phyloP scores from a whole-genome alignment of 1,140 invertebrate genomes.

The Magallana gigas region DNA sequence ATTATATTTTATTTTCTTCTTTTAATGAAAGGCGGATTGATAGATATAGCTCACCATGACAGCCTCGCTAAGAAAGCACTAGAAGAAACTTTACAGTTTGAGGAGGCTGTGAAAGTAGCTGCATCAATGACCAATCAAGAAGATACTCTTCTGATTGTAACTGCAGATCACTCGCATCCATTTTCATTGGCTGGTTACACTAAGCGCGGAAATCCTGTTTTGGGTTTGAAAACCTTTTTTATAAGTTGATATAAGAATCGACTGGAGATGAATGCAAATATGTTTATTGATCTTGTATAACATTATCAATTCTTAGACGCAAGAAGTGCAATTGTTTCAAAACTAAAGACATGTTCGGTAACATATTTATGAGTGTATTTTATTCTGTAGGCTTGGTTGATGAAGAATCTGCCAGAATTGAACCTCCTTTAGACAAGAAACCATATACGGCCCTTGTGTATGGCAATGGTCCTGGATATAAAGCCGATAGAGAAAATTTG shows the following conservation, averaged over 20 bases:
- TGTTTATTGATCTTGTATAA: too few species aligned
- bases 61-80: slow-evolving; percentile 88
- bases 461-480: slow-evolving; percentile 4
- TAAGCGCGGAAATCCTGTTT: slow-evolving; percentile 69
- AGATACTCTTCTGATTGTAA: slow-evolving; percentile 92
- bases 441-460: slow-evolving; percentile 18
- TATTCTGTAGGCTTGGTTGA: neutral
- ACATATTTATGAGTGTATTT: neutral
- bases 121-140: slow-evolving; percentile 81
- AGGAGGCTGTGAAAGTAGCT: slow-evolving; percentile 85
- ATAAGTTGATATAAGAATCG: neutral
- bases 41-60: slow-evolving; percentile 93
- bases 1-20: too few species aligned
- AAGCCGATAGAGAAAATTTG: neutral
- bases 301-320: too few species aligned
- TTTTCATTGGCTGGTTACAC: slow-evolving; percentile 71
- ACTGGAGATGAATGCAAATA: too few species aligned
- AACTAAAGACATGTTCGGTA: too few species aligned
- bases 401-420: neutral
- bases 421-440: neutral
- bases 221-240: slow-evolving; percentile 67
- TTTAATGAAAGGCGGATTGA: slow-evolving; percentile 79
- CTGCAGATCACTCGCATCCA: slow-evolving; percentile 88
- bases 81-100: slow-evolving; percentile 88
- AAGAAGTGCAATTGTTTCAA: too few species aligned